phyloP scores from a whole-genome alignment of 2,113 vertebrate species.

The Otus sunia region DNA sequence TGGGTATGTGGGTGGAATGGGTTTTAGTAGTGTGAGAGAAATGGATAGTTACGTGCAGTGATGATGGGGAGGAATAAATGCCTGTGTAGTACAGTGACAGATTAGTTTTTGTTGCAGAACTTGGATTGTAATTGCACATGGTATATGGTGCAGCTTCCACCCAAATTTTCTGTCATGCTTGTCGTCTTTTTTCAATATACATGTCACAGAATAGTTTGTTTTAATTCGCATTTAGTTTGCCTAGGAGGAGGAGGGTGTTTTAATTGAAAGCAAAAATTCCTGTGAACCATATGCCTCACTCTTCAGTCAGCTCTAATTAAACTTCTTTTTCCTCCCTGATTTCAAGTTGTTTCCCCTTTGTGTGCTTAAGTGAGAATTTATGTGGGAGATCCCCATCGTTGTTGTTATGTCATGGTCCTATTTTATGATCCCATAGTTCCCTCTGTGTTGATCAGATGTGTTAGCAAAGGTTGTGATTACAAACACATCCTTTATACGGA shows the following conservation, averaged over 20 bases:
- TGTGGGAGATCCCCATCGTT: not conserved
- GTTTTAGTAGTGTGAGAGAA: not conserved
- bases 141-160: not conserved
- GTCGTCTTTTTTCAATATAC: not conserved
- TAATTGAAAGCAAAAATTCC: conserved; percentile 34
- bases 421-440: not conserved
- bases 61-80: not conserved
- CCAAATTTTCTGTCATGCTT: not conserved
- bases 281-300: not conserved
- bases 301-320: conserved; percentile 27
- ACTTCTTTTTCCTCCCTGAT: not conserved
- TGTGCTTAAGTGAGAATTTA: not conserved
- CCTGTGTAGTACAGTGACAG: not conserved
- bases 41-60: not conserved
- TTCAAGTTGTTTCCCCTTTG: not conserved
- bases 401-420: not conserved
- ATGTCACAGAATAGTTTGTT: not conserved
- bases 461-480: not conserved
- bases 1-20: not conserved
- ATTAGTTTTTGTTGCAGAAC: not conserved
- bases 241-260: not conserved
- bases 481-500: not conserved
- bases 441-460: not conserved
- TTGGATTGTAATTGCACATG: not conserved
- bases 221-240: conserved; percentile 7